Base-by-base conservation (phyloP, 2,797 vertebrate species). In the Darevskia mixta region DNA sequence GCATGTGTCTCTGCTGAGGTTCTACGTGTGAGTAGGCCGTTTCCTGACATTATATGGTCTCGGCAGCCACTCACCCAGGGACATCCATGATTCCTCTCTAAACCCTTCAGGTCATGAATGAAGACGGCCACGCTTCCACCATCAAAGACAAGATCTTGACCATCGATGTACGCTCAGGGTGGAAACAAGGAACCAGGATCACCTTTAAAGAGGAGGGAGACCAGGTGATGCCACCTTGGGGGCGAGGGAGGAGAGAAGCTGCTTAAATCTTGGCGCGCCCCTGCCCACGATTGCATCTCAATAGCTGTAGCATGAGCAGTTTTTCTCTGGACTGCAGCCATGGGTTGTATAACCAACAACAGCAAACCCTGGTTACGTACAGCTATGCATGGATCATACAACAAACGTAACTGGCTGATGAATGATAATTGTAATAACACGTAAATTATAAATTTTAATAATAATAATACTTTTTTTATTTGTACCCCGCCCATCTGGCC, bases 91-190 rank as follows among this genome's bases (percentile, higher is more conserved):
- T 8, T 66, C 41, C 23, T 88, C 38, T 49, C 67, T 72, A 5
- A 10, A 45, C 1, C 20, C 27, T n/a, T 32, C 95, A 99, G 99
- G 98, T 98, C 79, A 98, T 99, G 97, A 99, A 98, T 0, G 97
- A 98, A 4, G 98, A 99, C 0, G 97, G 98, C 27, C 96, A 95
- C 79, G 98, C 98, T 0, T 99, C 98, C 69, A 97, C 97, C 89
- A 98, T 99, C 88, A 98, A 96, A 92, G 98, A 99, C 55, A 99
- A 99, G 92, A 99, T 99, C 92, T 95, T 99, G 35, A 98, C 97
- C 0, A 97, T 99, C 0, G 95, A 97, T 0, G 98, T 99, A 20
- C 97, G 95, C 92, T 97, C 98, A 0, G 99, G 99, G 0, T 99
- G 98, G 98, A 98, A 95, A 38, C 97, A 98, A 55, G 98, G 98